Base-by-base conservation (phyloP, 2,113 vertebrate species). In the Fulmarus glacialis region DNA sequence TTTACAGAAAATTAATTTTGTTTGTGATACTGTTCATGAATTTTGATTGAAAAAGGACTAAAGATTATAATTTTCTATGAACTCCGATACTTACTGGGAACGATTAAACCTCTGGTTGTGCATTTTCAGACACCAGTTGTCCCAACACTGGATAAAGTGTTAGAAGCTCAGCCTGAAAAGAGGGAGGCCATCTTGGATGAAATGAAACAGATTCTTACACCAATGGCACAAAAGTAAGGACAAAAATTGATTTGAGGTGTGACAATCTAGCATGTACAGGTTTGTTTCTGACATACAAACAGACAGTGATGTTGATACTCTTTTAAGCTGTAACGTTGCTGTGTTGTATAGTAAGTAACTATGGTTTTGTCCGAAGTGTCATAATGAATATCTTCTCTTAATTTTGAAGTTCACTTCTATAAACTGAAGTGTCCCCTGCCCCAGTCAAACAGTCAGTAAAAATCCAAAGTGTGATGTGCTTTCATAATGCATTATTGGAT, bases 171-270 rank as follows among this genome's bases (percentile, higher is more conserved):
- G 9, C 99, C 99, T 11, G 98, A 98, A 58, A 99, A 99, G 89
- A 95, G 97, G 50, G 98, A 98, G 70, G 95, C 97, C 75, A 99
- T 99, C 92, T 97, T 99, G 95, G 99, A 99, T n/a, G 99, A 99
- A 96, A 99, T 99, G 98, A 99, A 99, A 95, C 98, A 99, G 98
- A 99, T 99, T 89, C 98, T 99, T 95, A 98, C 98, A 3, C 99
- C 99, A 42, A 98, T 99, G 99, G 99, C 98, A 36, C 99, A 99
- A 95, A 99, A 99, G 99, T 99, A 98, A 99, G 99, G 89, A 86
- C 22, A 56, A 17, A 58, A 58, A 7, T 13, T 63, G 4, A 70
- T 38, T 81, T 56, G 70, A 45, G 4, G 2, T 34, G 68, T 87
- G 55, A 48, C 29, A 43, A 0, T 42, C 11, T 67, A 21, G 20